A percentile compares a stretch with the other conserved stretches of the same genome.
Evolutionary conservation across 2,797 vertebrate species (phyloP).

Genomic region (Apodemus agrarius): DNA sequence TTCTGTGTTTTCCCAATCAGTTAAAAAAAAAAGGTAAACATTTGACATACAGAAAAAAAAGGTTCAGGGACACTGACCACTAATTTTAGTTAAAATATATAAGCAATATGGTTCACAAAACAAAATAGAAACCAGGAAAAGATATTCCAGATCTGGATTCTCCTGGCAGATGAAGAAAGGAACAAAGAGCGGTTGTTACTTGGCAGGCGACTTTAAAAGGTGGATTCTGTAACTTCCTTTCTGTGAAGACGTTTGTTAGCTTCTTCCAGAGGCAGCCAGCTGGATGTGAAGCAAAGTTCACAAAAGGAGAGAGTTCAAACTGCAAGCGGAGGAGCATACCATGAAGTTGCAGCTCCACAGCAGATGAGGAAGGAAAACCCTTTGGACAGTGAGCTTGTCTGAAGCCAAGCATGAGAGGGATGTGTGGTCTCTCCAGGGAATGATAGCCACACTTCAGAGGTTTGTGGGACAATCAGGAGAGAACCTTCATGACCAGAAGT

Average conservation of each 20-base stretch:
- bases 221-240: neutral
- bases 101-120: neutral
- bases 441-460: neutral
- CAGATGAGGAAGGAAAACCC: neutral
- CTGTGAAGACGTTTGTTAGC: neutral
- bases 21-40: neutral
- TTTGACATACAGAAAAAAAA: conserved; percentile 5
- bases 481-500: neutral
- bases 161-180: neutral
- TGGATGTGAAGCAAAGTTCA: neutral
- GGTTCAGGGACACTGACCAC: neutral
- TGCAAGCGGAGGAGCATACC: neutral
- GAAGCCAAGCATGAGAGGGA: neutral
- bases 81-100: neutral
- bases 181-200: neutral
- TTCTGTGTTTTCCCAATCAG: neutral
- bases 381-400: neutral
- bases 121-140: neutral
- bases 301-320: neutral
- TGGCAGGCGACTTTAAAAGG: neutral
- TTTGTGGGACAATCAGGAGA: neutral
- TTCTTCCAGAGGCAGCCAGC: neutral
- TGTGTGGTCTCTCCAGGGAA: neutral
- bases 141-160: neutral
- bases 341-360: neutral